Evolutionary conservation across 2,797 vertebrate genomes (phyloP), one percentile per base, ranked within the genome.

Genomic region (Coccyzus lansbergi): DNA sequence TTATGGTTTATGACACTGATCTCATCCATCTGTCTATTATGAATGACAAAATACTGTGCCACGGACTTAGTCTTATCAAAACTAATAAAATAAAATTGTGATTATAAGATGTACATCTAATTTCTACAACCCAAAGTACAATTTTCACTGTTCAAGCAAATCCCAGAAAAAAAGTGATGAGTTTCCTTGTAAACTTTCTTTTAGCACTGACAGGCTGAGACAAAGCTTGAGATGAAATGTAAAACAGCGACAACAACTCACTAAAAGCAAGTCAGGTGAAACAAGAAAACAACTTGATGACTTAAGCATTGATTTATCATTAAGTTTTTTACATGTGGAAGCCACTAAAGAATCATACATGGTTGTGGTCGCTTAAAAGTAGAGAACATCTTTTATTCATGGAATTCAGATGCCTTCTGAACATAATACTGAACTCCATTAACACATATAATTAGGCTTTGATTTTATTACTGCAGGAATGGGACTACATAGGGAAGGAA

Each of bases 111-210:
- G 3, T 34, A 49, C 7, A 49, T 9, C 5, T 60, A 65, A 68
- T 24, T 81, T 22, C 51, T 44, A 63, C 81, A 87, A 52, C 3
- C 18, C 9, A 46, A 9, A 38, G 79, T 70, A 33, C 9, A 70
- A 4, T 56, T 87, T 60, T 85, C 24, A 60, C 42, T 16, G 31
- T 62, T 92, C 31, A 83, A 44, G 5, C 2, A n/a, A 78, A 71
- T 78, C 5, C 6, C 14, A 65, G n/a, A 34, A 76, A 70, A 85
- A 65, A 7, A n/a, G n/a, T 8, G 0, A 4, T 2, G 6, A 1
- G 65, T 88, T 86, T 92, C 9, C 10, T 72, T 86, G 40, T 40
- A 26, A 64, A 77, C 24, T 67, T 72, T 55, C 36, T 71, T 72
- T 7, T 10, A 56, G 6, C 19, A 38, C 6, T 29, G 13, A 65